phyloP scores from a whole-genome alignment of 2,113 vertebrate species.

The Parotia lawesii region DNA sequence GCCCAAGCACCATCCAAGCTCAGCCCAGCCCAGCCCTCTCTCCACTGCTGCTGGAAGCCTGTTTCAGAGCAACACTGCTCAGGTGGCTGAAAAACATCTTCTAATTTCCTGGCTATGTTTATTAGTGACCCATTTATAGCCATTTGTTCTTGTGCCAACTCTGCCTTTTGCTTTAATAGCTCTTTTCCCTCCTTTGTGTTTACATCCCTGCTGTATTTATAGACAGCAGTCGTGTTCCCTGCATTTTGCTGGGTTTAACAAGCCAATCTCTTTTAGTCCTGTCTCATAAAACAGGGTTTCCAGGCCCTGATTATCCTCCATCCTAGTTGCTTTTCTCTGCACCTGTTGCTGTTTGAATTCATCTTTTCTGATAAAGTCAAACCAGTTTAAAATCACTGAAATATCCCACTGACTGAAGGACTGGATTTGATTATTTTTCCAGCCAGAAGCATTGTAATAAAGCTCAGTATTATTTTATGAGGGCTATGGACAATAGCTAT shows the following conservation, averaged over 20 bases:
- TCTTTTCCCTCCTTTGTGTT: background rate
- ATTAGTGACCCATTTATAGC: slow-evolving; percentile 7
- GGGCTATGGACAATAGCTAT: background rate
- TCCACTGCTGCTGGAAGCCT: background rate
- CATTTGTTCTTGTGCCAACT: slow-evolving; percentile 19
- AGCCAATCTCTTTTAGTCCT: slow-evolving; percentile 10
- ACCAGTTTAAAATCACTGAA: slow-evolving; percentile 2
- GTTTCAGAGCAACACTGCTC: background rate
- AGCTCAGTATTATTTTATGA: background rate
- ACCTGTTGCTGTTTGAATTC: slow-evolving; percentile 45
- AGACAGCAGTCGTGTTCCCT: slow-evolving; percentile 7
- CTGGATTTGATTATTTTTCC: background rate
- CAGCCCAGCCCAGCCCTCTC: background rate
- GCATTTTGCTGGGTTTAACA: slow-evolving; percentile 39
- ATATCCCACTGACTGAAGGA: background rate
- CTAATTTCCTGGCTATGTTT: slow-evolving; percentile 1
- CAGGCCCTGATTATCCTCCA: background rate
- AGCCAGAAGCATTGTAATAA: background rate
- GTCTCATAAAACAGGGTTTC: slow-evolving; percentile 28
- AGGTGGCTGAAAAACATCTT: slow-evolving; percentile 31
- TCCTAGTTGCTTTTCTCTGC: slow-evolving; percentile 9
- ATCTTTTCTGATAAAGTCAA: slow-evolving; percentile 19
- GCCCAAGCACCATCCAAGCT: background rate
- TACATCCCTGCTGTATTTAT: slow-evolving; percentile 24
- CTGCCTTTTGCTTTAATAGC: slow-evolving; percentile 22